A percentile compares a stretch with the other conserved stretches of the same genome.
Evolutionary conservation across 2,113 vertebrate species (phyloP).

Genomic region (Apteryx mantelli): DNA sequence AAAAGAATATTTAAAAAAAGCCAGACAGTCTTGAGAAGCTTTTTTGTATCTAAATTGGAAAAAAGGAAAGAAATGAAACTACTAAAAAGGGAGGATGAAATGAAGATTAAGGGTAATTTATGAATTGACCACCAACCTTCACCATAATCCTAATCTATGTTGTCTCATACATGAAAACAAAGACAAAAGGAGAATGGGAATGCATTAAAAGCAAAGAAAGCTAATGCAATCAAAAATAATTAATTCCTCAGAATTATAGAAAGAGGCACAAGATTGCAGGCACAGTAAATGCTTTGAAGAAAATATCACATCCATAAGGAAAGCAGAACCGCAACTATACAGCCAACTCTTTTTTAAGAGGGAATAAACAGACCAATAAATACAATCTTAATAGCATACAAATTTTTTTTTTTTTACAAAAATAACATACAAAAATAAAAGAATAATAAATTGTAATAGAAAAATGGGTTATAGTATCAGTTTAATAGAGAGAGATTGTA

Average conservation of each 20-base stretch:
- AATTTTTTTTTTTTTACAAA: background rate
- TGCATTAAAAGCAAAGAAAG: background rate
- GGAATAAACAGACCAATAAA: background rate
- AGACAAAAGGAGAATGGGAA: background rate
- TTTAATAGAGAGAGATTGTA: background rate
- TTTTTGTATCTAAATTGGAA: background rate
- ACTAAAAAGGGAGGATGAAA: background rate
- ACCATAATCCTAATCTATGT: background rate
- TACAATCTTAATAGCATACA: background rate
- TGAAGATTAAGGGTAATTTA: background rate
- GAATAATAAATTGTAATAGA: background rate
- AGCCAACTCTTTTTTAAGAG: background rate
- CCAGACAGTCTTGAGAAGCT: background rate
- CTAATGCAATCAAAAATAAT: background rate
- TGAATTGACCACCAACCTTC: background rate
- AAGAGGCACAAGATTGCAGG: background rate
- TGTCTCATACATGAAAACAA: background rate
- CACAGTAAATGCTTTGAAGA: background rate
- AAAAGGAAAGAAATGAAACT: background rate
- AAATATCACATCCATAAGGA: background rate
- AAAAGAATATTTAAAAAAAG: background rate
- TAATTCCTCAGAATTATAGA: background rate
- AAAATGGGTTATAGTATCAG: background rate
- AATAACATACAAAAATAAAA: background rate
- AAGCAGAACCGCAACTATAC: background rate